A percentile compares a stretch with the other conserved stretches of the same genome.
These are phyloP conservation scores for Platanista minor DNA, from an alignment of 2,113 vertebrate species.

Conservation along the genomic window DNA sequence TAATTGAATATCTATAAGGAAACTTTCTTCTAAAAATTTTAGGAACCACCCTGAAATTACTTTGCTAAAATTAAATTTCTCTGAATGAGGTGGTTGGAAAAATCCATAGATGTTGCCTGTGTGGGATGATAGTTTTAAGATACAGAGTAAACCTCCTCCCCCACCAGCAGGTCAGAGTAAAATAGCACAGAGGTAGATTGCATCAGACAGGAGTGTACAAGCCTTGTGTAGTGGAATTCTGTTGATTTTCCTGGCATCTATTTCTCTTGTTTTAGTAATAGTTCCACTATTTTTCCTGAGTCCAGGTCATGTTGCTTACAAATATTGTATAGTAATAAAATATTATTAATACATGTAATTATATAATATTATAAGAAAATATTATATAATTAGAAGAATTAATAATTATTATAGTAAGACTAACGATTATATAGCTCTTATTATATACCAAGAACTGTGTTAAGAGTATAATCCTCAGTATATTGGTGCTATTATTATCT, in stretches of 20 bases:
- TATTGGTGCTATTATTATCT: not conserved
- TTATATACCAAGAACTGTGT: not conserved
- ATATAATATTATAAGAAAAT: not conserved
- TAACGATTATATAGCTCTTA: not conserved
- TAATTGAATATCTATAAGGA: not conserved
- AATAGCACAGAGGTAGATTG: not conserved
- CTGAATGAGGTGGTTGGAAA: not conserved
- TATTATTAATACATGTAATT: not conserved
- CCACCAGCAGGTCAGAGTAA: accelerated
- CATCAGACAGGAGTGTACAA: not conserved
- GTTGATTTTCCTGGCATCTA: not conserved
- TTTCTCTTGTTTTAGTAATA: not conserved
- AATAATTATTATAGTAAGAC: not conserved
- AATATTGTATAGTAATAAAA: not conserved
- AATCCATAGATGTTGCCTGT: not conserved
- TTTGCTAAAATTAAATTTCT: not conserved
- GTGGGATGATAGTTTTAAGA: not conserved
- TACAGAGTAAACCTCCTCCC: not conserved
- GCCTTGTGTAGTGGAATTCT: not conserved
- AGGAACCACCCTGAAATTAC: not conserved
- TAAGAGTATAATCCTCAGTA: not conserved
- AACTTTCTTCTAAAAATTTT: not conserved
- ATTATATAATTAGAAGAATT: not conserved
- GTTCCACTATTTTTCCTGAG: not conserved
- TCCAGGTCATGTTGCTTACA: not conserved